Percentiles rank a stretch among this genome's conserved stretches.
Conservation (phyloP, 23 tunicate genomes). For the Styela plicata region DNA sequence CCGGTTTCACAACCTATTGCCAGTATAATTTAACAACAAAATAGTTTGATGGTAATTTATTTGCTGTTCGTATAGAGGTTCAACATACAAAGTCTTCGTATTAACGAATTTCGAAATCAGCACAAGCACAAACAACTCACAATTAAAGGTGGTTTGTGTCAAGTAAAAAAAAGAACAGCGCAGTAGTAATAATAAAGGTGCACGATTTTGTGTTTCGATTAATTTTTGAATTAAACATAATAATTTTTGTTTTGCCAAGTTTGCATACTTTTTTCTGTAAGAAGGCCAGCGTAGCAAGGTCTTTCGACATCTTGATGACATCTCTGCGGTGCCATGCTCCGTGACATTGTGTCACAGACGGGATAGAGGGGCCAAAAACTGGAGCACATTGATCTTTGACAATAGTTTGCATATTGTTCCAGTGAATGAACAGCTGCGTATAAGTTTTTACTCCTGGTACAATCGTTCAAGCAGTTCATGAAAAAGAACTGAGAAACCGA, state of each 20-base stretch:
- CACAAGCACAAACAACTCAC: too few relatives aligned
- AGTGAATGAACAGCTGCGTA: constrained; percentile 14
- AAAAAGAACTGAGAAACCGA: constrained; percentile 30
- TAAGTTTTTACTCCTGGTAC: constrained; percentile 2
- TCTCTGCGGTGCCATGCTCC: constrained; percentile 8
- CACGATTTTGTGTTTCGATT: too few relatives aligned
- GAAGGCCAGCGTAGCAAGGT: constrained; percentile 13
- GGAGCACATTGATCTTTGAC: constrained; percentile 31
- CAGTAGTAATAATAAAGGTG: background rate
- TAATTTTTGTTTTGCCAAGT: background rate
- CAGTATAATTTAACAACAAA: too few relatives aligned
- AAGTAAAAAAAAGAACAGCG: too few relatives aligned
- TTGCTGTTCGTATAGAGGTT: too few relatives aligned
- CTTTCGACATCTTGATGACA: constrained; percentile 9
- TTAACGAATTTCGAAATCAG: too few relatives aligned
- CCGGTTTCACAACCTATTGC: too few relatives aligned
- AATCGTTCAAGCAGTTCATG: constrained; percentile 27
- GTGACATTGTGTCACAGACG: constrained; percentile 17
- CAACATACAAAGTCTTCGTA: too few relatives aligned
- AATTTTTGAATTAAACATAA: background rate
- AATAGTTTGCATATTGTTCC: constrained; percentile 29
- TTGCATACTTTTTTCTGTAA: background rate
- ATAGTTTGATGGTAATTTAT: too few relatives aligned
- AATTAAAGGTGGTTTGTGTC: too few relatives aligned
- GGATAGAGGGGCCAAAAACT: constrained; percentile 11